Base-by-base conservation (phyloP, 30 jellyfish, hydroid and myxozoan species). In the Pseudorhiza aurosa region DNA sequence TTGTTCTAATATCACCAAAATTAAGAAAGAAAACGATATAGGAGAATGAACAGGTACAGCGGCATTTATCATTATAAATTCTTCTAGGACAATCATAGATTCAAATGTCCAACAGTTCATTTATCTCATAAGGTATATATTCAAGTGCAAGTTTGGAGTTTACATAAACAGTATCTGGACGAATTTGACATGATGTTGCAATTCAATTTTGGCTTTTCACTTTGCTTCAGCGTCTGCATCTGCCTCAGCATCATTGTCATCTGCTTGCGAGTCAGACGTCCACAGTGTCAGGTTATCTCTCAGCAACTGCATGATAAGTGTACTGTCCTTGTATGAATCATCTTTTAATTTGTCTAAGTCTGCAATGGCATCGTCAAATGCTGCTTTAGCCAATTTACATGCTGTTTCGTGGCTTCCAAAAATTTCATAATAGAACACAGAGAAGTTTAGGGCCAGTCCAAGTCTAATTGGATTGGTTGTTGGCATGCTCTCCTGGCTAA, bases 361-460 rank as follows among this genome's bases (percentile, higher is more conserved):
- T 15, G 94, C 97, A 55, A 93, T 87, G 8, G 99, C 99, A 43
- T 85, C 90, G 71, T 93, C 99, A 76, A 93, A 93, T 31, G 97
- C 99, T 19, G 45, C 21, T 65, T 93, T 93, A 14, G 99, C 99
- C 47, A 87, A 64, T 22, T 63, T 27, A 65, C 99, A 86, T 22
- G 99, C 99, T 65, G 60, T 72, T 8, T 56, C 86, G 0, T 93
- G 91, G 60, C 81, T 46, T 24, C 73, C 76, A 17, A 67, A 82
- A 26, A 93, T 93, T 75, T 93, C 99, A 51, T 87, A 93, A 87
- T 62, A 88, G 76, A 86, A 93, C 25, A 93, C 99, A 12, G 97
- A 86, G 50, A 51, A 93, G 57, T 93, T 93, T 58, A 93, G 91
- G 30, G 97, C 97, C 71, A 93, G 51, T 32, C 99, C 99, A 58